Conservation (phyloP, 1,140 invertebrate species). For the Hypothenemus hampei region DNA sequence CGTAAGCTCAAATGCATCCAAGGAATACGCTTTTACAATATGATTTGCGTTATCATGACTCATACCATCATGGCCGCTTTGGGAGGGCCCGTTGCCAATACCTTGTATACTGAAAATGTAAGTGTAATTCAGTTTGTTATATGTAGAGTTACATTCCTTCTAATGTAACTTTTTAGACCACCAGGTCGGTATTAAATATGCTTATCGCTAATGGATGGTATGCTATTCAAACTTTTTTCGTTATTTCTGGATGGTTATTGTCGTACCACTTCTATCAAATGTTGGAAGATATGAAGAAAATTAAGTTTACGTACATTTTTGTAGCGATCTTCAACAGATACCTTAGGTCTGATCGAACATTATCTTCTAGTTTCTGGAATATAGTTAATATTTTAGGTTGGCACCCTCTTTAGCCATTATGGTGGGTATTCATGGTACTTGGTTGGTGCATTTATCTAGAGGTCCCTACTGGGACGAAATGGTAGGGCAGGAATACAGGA, state of each 20-base stretch:
- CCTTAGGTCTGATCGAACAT: slow-evolving; percentile 21
- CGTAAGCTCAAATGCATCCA: slow-evolving; percentile 29
- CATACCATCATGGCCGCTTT: slow-evolving; percentile 32
- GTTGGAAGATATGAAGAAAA: slow-evolving; percentile 12
- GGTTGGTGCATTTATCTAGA: slow-evolving; percentile 28
- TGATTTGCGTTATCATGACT: slow-evolving; percentile 30
- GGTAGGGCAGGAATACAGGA: slow-evolving; percentile 33
- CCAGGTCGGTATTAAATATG: slow-evolving; percentile 26
- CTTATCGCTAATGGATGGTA: slow-evolving; percentile 31
- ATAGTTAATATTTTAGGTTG: slow-evolving; percentile 30
- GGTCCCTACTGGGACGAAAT: slow-evolving; percentile 38
- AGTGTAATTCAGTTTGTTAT: neutral
- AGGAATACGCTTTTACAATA: slow-evolving; percentile 35
- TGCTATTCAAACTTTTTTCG: slow-evolving; percentile 34
- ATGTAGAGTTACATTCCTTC: neutral
- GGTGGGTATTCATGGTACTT: slow-evolving; percentile 31
- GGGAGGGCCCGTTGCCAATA: slow-evolving; percentile 29
- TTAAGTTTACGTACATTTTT: slow-evolving; percentile 19
- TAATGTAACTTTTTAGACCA: slow-evolving; percentile 22
- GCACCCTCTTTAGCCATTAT: slow-evolving; percentile 31
- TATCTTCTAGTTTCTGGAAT: neutral
- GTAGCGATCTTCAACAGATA: slow-evolving; percentile 30
- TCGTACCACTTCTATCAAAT: slow-evolving; percentile 30
- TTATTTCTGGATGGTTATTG: slow-evolving; percentile 34
- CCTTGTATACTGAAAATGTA: slow-evolving; percentile 33